Percentiles rank a stretch among this genome's conserved stretches.
These are phyloP conservation scores for Orchesellides sinensis DNA, from an alignment of 2,888 invertebrate species.

Conservation along the genomic window DNA sequence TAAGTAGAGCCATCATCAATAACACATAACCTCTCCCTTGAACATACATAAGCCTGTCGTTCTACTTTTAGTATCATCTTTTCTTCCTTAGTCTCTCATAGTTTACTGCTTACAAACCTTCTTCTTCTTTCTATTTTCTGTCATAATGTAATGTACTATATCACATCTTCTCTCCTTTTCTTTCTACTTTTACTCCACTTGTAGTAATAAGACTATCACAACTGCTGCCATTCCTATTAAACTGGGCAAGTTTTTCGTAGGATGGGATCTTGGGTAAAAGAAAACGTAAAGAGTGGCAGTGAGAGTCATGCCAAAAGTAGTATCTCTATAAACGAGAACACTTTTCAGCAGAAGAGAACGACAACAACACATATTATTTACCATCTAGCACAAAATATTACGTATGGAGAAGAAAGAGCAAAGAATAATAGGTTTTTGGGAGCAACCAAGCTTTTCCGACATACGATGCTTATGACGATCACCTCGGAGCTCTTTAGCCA, in stretches of 20 bases:
- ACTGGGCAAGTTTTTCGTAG: constrained; percentile 20
- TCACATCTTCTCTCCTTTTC: constrained; percentile 21
- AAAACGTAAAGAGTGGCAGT: constrained; percentile 29
- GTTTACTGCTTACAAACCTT: too few relatives aligned
- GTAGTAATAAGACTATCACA: too few relatives aligned
- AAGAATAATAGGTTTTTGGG: constrained; percentile 20
- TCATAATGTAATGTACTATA: constrained; percentile 42
- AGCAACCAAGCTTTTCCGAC: neutral
- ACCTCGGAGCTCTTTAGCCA: constrained; percentile 40
- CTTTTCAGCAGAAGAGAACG: neutral
- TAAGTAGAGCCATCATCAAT: constrained; percentile 55
- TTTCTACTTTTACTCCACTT: too few relatives aligned
- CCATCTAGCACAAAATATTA: constrained; percentile 2
- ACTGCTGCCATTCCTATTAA: constrained; percentile 19
- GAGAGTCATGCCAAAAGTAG: constrained; percentile 35
- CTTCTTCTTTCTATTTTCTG: constrained; percentile 15
- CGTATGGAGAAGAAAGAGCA: constrained; percentile 7
- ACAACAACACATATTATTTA: constrained; percentile 23
- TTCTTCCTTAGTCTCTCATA: constrained; percentile 1
- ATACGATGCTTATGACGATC: constrained; percentile 1
- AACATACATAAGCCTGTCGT: constrained; percentile 48
- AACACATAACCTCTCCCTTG: constrained; percentile 38
- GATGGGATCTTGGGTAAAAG: too few relatives aligned
- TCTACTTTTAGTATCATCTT: constrained; percentile 39
- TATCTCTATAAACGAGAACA: constrained; percentile 18